phyloP scores from a whole-genome alignment of 2,797 vertebrate species.

The Liasis olivaceus region DNA sequence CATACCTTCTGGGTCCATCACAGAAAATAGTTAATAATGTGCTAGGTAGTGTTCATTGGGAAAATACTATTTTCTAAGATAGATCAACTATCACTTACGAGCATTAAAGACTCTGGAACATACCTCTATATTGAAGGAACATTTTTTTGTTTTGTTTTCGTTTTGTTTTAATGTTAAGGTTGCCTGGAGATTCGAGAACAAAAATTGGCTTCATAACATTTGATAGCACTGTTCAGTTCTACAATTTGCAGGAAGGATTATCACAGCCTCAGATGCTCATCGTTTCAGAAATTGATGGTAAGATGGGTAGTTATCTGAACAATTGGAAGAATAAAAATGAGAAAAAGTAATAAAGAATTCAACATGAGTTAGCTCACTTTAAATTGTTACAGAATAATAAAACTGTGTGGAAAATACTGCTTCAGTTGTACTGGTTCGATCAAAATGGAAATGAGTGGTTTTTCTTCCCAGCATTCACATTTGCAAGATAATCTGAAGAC shows the following conservation, averaged over 20 bases:
- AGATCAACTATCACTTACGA: neutral
- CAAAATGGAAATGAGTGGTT: neutral
- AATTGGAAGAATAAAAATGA: conserved; percentile 27
- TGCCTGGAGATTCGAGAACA: conserved; percentile 92
- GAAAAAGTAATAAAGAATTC: neutral
- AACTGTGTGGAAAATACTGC: neutral
- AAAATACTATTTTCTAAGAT: neutral
- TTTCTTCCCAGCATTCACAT: neutral
- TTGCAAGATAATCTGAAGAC: neutral
- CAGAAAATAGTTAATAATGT: neutral
- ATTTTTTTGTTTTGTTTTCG: neutral
- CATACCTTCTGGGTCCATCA: neutral
- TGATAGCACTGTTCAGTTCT: conserved; percentile 96
- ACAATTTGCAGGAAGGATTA: conserved; percentile 94
- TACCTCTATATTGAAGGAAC: neutral
- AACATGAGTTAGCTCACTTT: neutral
- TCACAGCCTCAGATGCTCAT: conserved; percentile 98
- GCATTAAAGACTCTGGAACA: neutral
- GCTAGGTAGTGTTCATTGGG: neutral
- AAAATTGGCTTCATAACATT: conserved; percentile 95
- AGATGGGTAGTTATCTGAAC: conserved; percentile 23
- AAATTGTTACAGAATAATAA: neutral
- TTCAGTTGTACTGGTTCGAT: neutral
- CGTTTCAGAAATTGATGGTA: conserved; percentile 96
- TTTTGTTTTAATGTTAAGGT: conserved; percentile 73